Evolutionary conservation across 2,113 vertebrate species (phyloP).

Genomic region (Salvelinus fontinalis): DNA sequence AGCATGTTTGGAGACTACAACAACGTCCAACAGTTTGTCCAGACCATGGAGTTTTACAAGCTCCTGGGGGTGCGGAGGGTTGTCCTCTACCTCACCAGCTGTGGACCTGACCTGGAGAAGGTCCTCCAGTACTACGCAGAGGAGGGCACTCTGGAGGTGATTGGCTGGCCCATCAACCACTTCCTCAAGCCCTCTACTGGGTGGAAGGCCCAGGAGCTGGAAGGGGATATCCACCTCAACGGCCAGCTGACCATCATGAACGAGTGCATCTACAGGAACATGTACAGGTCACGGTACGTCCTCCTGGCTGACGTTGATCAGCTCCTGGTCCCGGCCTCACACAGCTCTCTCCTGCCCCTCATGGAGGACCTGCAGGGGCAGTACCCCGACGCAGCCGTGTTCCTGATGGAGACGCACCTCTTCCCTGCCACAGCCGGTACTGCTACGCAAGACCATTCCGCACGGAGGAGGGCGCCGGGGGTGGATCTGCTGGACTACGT

Average conservation of each 20-base stretch:
- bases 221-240: constrained; percentile 28
- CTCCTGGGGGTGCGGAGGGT: constrained; percentile 55
- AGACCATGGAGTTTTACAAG: constrained; percentile 52
- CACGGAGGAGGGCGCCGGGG: not conserved
- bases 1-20: constrained; percentile 37
- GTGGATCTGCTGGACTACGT: constrained; percentile 34
- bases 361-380: constrained; percentile 53
- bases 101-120: constrained; percentile 14
- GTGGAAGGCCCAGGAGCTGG: constrained; percentile 39
- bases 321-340: constrained; percentile 54
- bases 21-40: constrained; percentile 36
- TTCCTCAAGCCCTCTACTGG: constrained; percentile 45
- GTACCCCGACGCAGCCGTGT: constrained; percentile 37
- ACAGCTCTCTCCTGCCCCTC: constrained; percentile 55
- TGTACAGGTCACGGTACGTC: constrained; percentile 39
- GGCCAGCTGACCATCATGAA: constrained; percentile 35
- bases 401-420: constrained; percentile 28
- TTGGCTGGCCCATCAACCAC: constrained; percentile 29
- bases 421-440: constrained; percentile 16
- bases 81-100: constrained; percentile 34
- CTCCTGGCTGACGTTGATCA: constrained; percentile 63
- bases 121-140: constrained; percentile 30
- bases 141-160: constrained; percentile 29
- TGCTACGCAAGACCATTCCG: not conserved
- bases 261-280: constrained; percentile 39